These are phyloP conservation scores for Heterodera schachtii DNA, from an alignment of 1,140 invertebrate species.

Conservation along the genomic window DNA sequence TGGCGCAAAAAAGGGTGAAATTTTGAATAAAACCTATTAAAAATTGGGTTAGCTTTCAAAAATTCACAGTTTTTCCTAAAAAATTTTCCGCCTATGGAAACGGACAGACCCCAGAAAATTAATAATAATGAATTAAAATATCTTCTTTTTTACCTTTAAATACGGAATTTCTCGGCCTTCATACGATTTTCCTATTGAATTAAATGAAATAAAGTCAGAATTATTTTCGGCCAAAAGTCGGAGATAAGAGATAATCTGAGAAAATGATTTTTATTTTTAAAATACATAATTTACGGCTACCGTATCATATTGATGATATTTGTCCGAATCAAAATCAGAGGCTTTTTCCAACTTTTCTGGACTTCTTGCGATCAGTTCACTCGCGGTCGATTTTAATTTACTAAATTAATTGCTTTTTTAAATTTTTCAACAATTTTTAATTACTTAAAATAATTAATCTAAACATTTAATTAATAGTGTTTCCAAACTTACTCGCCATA, in stretches of 20 bases:
- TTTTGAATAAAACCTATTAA: too few species aligned
- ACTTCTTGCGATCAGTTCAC: not conserved
- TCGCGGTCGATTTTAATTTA: not conserved
- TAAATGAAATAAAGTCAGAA: constrained; percentile 23
- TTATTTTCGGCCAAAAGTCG: constrained; percentile 25
- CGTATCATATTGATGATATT: constrained; percentile 20
- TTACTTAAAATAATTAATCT: not conserved
- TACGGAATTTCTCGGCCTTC: constrained; percentile 28
- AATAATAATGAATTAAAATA: not conserved
- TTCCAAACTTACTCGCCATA: constrained; percentile 18
- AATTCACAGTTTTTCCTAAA: too few species aligned
- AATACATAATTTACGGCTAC: not conserved
- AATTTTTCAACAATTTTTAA: not conserved
- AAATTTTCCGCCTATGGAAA: too few species aligned
- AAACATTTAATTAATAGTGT: not conserved
- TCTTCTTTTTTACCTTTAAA: constrained; percentile 26
- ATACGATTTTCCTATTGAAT: constrained; percentile 28
- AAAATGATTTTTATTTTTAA: not conserved
- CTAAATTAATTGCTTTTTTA: not conserved
- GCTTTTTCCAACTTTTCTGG: not conserved
- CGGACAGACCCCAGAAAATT: too few species aligned
- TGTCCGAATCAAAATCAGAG: constrained; percentile 14
- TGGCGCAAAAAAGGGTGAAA: too few species aligned
- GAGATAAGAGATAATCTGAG: constrained; percentile 32
- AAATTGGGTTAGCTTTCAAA: too few species aligned